Evolutionary conservation across 2,797 vertebrate species (phyloP), one percentile per base, ranked within the genome.

Genomic region (Diceros bicornis): DNA sequence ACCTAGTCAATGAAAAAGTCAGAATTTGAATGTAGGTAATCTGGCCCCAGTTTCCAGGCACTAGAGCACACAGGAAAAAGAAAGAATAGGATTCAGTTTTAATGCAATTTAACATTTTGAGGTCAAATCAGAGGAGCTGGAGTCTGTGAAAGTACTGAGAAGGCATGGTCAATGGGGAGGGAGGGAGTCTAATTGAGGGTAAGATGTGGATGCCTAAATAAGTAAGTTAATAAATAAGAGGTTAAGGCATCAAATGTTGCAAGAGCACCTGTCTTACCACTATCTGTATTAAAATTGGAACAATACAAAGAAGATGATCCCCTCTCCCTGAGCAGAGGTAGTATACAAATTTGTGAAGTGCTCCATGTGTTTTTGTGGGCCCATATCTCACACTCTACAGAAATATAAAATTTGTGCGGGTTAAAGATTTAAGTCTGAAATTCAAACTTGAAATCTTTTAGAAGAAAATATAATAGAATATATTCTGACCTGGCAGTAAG

Each of bases 371-470:
- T 74, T 87, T 95, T 29, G 11, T 93, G 44, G 9, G 17, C 17
- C 23, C 18, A 34, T 29, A 61, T 47, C 47, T 93, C 11, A 62
- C 3, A 57, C 10, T 62, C 1, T 59, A 55, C 4, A 32, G 10
- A 61, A 57, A 52, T 92, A 79, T 27, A 89, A 89, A 74, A 50
- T 75, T 64, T 23, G 62, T 75, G 44, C 69, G 34, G 3, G 11
- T 81, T 95, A 50, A 44, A 94, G n/a, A 74, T 81, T 57, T 85
- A 85, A 75, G 37, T 62, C 61, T 74, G 50, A 95, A 95, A 20
- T 69, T 79, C 29, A 92, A 92, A 81, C 71, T 41, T 90, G 86
- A 89, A 88, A 8, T 81, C 4, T 86, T 91, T 64, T 71, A 64
- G 55, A 92, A 92, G 20, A 78, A 94, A 87, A 50, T 72, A 23